Evolutionary conservation across 1,140 invertebrate species (phyloP).

Genomic region (Apocrypta bakeri): DNA sequence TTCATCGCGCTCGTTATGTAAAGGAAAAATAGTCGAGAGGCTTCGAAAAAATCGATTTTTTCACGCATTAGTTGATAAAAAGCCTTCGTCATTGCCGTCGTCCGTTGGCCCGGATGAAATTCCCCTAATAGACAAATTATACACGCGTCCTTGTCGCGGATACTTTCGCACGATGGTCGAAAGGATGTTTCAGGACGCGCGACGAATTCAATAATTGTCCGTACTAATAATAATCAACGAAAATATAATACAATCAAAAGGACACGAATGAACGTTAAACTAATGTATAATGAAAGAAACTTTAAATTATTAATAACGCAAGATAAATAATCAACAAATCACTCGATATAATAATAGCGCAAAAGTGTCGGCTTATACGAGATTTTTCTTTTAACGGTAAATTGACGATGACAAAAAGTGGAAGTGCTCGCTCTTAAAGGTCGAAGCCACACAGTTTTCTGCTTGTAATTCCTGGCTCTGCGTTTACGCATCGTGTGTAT

Average conservation of each 20-base stretch:
- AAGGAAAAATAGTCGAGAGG: conserved; percentile 36
- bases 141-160: neutral
- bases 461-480: too few relatives aligned
- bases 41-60: conserved; percentile 22
- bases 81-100: neutral
- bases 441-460: conserved; percentile 25
- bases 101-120: conserved; percentile 9
- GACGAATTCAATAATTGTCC: neutral
- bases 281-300: too few relatives aligned
- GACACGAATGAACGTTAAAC: too few relatives aligned
- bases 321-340: neutral
- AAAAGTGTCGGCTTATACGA: conserved; percentile 6
- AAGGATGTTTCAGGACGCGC: too few relatives aligned
- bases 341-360: neutral
- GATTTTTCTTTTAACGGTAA: neutral
- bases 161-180: neutral
- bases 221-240: neutral
- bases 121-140: conserved; percentile 6
- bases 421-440: conserved; percentile 22
- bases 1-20: neutral
- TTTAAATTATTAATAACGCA: too few relatives aligned
- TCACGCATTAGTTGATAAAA: conserved; percentile 5
- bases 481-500: too few relatives aligned
- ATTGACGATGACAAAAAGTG: conserved; percentile 39
- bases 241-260: neutral